phyloP scores from a whole-genome alignment of 2,113 vertebrate genomes.

The Cacatua alba region DNA sequence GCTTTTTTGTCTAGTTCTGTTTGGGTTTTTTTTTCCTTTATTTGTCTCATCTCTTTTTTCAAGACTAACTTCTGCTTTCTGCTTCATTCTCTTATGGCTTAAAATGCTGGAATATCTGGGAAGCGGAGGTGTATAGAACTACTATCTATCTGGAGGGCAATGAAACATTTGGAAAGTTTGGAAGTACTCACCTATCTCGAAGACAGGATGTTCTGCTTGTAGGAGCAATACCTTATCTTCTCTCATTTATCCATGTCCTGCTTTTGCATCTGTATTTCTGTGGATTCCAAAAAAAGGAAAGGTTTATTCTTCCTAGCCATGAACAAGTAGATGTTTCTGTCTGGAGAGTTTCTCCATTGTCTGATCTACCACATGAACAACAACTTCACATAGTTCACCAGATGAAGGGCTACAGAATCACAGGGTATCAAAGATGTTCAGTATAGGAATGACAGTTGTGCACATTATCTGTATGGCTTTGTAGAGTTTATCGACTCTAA shows the following conservation, averaged over 20 bases:
- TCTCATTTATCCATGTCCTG: neutral
- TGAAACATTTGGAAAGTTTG: neutral
- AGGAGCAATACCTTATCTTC: constrained; percentile 22
- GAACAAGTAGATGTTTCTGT: neutral
- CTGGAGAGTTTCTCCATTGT: neutral
- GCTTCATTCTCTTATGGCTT: neutral
- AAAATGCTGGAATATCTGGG: neutral
- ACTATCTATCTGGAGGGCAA: neutral
- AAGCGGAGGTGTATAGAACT: neutral
- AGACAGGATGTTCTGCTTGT: constrained; percentile 20
- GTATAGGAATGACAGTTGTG: neutral
- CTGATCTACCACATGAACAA: neutral
- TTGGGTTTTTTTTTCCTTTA: neutral
- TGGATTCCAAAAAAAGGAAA: constrained; percentile 21
- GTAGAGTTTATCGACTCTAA: neutral
- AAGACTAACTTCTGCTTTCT: neutral
- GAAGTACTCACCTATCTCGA: constrained; percentile 21
- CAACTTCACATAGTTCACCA: neutral
- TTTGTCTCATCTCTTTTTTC: neutral
- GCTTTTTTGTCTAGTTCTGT: neutral
- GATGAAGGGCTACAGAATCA: neutral
- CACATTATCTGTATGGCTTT: neutral
- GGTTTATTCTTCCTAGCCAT: constrained; percentile 3
- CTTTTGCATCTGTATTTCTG: constrained; percentile 41
- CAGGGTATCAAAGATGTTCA: neutral